Base-by-base conservation (phyloP, 2,888 invertebrate genomes). In the Lasius platythorax region DNA sequence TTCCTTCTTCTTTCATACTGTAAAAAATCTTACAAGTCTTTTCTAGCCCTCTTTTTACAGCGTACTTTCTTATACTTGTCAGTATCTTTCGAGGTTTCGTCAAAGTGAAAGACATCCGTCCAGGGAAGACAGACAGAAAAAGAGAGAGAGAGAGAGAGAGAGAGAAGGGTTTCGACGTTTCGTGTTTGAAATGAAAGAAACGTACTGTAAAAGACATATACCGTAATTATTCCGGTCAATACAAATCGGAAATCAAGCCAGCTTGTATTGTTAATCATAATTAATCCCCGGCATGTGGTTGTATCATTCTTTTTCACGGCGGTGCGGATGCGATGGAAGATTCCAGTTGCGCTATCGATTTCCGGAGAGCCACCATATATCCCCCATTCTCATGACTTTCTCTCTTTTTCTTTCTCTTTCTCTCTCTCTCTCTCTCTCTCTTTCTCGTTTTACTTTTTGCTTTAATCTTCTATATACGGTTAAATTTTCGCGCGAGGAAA, bases 261-360 rank as follows among this genome's bases (percentile, higher is more conserved):
- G 18, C 12, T 53, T 23, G 37, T 58, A 40, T 43, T 43, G 85
- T 85, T 89, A 85, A 89, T 89, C 82, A 83, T 89, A 89, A 89
- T 89, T 89, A 89, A 88, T 70, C 64, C 70, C 46, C 75, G 82
- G 28, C 82, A 67, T 67, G n/a, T 53, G 40, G 66, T 18, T 23
- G 58, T 43, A 43, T 43, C 56, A 30, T 30, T 46, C n/a, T 11
- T 58, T 40, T 78, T 23, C 11, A 33, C 58, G 18, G 28, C 30
- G 43, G 15, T 23, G 23, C 43, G 43, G 43, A 58, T 40, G 40
- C 53, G 56, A 30, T 61, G 33, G 46, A 73, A 81, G 74, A 73
- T 74, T 73, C 61, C 61, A 73, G 58, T 61, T 33, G 61, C 74
- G 61, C 37, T 74, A 81, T 81, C 61, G 79, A 81, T 81, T 81